Percentiles rank a stretch among this genome's conserved stretches.
phyloP scores from a whole-genome alignment of 2,888 invertebrate species.

The Zhuqinia jingwanae region DNA sequence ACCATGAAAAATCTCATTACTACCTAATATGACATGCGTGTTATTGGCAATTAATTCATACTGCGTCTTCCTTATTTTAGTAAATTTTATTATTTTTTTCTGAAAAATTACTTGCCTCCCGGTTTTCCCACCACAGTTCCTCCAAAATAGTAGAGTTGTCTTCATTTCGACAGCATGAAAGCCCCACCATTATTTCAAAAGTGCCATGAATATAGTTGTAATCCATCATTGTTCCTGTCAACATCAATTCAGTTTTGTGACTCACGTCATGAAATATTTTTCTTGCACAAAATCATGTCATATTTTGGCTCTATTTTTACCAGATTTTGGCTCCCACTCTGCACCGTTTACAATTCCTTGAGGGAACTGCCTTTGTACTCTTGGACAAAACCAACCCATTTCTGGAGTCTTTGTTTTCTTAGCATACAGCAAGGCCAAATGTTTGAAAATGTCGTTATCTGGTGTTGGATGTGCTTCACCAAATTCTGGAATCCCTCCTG shows the following conservation, averaged over 20 bases:
- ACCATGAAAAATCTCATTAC: too few relatives aligned
- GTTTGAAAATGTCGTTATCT: slow-evolving; percentile 76
- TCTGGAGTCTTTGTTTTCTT: slow-evolving; percentile 30
- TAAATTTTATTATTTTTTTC: too few relatives aligned
- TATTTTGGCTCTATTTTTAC: too few relatives aligned
- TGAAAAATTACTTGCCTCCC: slow-evolving; percentile 52
- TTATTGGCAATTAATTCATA: too few relatives aligned
- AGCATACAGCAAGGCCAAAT: slow-evolving; percentile 73
- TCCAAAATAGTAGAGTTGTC: slow-evolving; percentile 82
- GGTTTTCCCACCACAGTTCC: slow-evolving; percentile 68
- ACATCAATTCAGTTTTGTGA: background rate
- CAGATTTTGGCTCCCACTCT: slow-evolving; percentile 83
- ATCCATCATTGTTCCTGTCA: slow-evolving; percentile 84
- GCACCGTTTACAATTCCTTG: slow-evolving; percentile 84
- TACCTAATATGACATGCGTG: too few relatives aligned
- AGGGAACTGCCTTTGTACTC: slow-evolving; percentile 68
- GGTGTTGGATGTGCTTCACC: slow-evolving; percentile 71
- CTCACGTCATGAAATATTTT: too few relatives aligned
- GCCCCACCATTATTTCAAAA: slow-evolving; percentile 84
- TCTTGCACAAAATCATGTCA: too few relatives aligned
- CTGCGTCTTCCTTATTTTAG: too few relatives aligned
- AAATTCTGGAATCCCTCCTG: background rate
- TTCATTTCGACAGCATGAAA: slow-evolving; percentile 83
- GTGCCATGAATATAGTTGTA: slow-evolving; percentile 84
- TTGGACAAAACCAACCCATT: slow-evolving; percentile 73